phyloP scores from a whole-genome alignment of 1,140 invertebrate genomes.

The Cepaea nemoralis region DNA sequence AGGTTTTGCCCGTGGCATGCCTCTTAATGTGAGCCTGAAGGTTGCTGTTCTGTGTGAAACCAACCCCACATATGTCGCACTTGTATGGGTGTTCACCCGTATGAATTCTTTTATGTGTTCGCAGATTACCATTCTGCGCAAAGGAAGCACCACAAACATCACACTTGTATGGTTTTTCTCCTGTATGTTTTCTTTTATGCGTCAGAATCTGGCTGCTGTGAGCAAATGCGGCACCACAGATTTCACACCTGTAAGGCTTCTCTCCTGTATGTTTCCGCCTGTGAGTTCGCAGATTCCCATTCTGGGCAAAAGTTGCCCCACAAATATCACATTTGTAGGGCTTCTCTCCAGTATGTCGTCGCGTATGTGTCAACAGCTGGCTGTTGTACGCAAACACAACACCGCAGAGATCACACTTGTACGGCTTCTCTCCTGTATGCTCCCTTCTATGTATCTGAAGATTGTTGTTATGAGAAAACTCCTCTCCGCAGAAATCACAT shows the following conservation, averaged over 20 bases:
- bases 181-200: slow-evolving; percentile 20
- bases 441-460: slow-evolving; percentile 14
- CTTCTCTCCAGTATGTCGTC: slow-evolving; percentile 1
- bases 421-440: slow-evolving; percentile 13
- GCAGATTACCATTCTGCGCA: neutral
- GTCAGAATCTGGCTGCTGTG: neutral
- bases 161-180: slow-evolving; percentile 37
- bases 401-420: slow-evolving; percentile 4
- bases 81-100: slow-evolving; percentile 5
- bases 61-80: slow-evolving; percentile 3
- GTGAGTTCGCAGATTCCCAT: neutral
- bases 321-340: slow-evolving; percentile 12
- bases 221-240: slow-evolving; percentile 1
- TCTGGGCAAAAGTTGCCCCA: slow-evolving; percentile 26
- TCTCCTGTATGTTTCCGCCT: slow-evolving; percentile 20
- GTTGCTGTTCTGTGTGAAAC: neutral
- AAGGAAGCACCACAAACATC: neutral
- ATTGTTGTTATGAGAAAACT: neutral
- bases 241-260: slow-evolving; percentile 12
- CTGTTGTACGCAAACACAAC: neutral
- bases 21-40: neutral
- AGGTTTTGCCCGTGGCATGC: neutral
- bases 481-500: slow-evolving; percentile 2
- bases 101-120: slow-evolving; percentile 26
- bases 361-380: neutral